Conservation (phyloP, 1,140 invertebrate genomes). For the Acromyrmex charruanus region DNA sequence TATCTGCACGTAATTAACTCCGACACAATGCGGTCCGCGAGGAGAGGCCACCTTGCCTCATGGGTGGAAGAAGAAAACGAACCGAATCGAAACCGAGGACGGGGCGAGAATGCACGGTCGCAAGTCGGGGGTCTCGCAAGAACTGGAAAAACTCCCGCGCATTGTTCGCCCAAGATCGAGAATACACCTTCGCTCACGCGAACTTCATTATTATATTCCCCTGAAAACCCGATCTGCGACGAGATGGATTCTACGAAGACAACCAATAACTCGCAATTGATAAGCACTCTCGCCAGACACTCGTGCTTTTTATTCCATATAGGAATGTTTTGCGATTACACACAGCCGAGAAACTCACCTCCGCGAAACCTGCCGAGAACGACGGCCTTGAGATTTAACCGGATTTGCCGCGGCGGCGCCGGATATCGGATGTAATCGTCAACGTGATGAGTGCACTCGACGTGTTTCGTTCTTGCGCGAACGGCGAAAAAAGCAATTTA, state of each 20-base stretch:
- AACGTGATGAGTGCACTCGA: slow-evolving; percentile 71
- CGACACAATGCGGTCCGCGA: slow-evolving; percentile 81
- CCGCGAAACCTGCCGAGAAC: slow-evolving; percentile 18
- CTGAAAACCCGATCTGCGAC: slow-evolving; percentile 12
- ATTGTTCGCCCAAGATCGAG: slow-evolving; percentile 59
- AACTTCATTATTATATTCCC: slow-evolving; percentile 39
- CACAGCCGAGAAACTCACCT: neutral
- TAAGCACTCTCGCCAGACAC: slow-evolving; percentile 29
- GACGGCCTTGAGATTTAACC: slow-evolving; percentile 52
- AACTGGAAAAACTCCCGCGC: slow-evolving; percentile 64
- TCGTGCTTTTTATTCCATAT: neutral
- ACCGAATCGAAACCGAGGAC: slow-evolving; percentile 27
- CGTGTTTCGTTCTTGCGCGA: slow-evolving; percentile 71
- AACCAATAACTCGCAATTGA: slow-evolving; percentile 48
- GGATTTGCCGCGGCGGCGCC: slow-evolving; percentile 54
- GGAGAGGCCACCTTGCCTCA: slow-evolving; percentile 67
- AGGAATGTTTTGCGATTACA: slow-evolving; percentile 46
- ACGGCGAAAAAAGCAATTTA: slow-evolving; percentile 73
- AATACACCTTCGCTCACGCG: slow-evolving; percentile 25
- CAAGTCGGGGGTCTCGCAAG: slow-evolving; percentile 16
- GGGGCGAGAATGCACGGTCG: neutral
- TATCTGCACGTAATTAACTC: slow-evolving; percentile 86
- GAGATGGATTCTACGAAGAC: slow-evolving; percentile 22
- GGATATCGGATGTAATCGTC: slow-evolving; percentile 68
- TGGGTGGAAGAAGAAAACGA: slow-evolving; percentile 65